phyloP scores from a whole-genome alignment of 2,888 invertebrate species.

The Tetropium fuscum region DNA sequence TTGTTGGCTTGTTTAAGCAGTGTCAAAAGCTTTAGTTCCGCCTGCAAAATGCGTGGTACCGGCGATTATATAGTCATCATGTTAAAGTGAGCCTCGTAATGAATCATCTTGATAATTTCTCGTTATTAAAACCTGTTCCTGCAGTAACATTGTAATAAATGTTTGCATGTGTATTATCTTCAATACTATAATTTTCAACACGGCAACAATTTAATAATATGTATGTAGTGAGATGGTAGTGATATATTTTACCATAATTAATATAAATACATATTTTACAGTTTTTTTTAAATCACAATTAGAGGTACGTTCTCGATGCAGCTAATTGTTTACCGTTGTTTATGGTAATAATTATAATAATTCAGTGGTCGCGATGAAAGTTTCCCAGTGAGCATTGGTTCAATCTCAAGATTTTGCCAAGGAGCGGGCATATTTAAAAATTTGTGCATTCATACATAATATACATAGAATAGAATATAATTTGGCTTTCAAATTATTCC shows the following conservation, averaged over 20 bases:
- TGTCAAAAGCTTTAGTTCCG: slow-evolving; percentile 50
- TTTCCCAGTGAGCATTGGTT: too few species aligned
- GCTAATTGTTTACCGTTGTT: not conserved
- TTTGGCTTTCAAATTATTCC: too few species aligned
- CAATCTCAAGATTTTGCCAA: too few species aligned
- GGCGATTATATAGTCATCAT: slow-evolving; percentile 53
- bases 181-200: slow-evolving; percentile 30
- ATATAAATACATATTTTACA: not conserved
- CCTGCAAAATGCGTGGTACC: slow-evolving; percentile 47
- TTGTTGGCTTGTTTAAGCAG: slow-evolving; percentile 45
- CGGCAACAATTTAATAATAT: slow-evolving; percentile 32
- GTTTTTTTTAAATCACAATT: not conserved
- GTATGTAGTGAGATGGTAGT: slow-evolving; percentile 21
- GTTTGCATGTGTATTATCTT: slow-evolving; percentile 28
- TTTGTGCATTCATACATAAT: too few species aligned
- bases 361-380: too few species aligned
- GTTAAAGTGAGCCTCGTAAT: slow-evolving; percentile 45
- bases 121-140: slow-evolving; percentile 51
- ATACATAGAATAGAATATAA: too few species aligned
- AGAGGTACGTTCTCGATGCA: not conserved
- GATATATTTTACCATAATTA: not conserved
- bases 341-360: too few species aligned
- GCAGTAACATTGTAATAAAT: slow-evolving; percentile 30
- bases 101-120: slow-evolving; percentile 51
- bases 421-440: too few species aligned